Evolutionary conservation across 1,140 invertebrate species (phyloP), one percentile per base, ranked within the genome.

Genomic region (Eriocheir sinensis): DNA sequence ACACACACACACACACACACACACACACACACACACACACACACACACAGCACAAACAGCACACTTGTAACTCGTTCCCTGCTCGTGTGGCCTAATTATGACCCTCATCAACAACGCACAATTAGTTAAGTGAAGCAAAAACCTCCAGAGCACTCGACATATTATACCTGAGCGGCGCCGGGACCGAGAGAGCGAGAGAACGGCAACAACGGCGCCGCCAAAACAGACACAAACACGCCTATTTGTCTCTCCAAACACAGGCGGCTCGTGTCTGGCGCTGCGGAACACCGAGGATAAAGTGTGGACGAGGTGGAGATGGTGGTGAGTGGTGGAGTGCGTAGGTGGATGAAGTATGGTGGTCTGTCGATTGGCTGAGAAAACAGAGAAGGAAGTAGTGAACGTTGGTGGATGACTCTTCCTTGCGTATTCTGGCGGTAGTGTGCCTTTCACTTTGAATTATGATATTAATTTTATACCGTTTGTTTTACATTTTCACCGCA

Each of bases 91-190:
- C 60, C 60, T 72, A 72, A 72, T 72, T 72, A 72, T 72, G 60
- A 72, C 12, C 60, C 60, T n/a, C 60, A 72, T 72, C 60, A 72
- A 72, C 60, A 72, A 72, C 21, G 60, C 60, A 72, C 60, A 72
- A 72, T 72, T 72, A 72, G 60, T 72, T 72, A 72, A 72, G 60
- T n/a, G 60, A 21, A n/a, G 60, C 60, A 72, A 72, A 72, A 72
- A 72, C 60, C 27, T 1, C 60, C 4, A 21, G 27, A 48, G 60
- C 60, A 72, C 17, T n/a, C 60, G 60, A 72, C 60, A 72, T 72
- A 72, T 72, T 72, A 72, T n/a, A 72, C 60, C 8, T 72, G 21
- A 72, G 27, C 60, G n/a, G 60, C 60, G 60, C 60, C 60, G 60
- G 60, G n/a, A n/a, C n/a, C n/a, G n/a, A n/a, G n/a, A n/a, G n/a